Conservation (phyloP, 2,797 vertebrate species). For the Nasua narica region DNA sequence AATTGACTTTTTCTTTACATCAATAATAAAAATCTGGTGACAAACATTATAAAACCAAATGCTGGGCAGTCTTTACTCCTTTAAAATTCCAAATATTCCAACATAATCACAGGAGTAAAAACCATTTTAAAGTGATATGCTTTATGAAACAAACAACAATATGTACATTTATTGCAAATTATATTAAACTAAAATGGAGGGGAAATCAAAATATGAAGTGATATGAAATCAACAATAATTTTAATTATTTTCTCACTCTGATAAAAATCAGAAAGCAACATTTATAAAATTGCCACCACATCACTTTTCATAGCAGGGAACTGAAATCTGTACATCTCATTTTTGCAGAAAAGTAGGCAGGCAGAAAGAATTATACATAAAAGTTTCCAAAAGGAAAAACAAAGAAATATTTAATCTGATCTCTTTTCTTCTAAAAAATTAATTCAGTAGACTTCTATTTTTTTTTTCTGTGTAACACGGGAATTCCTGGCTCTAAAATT, state of each 20-base stretch:
- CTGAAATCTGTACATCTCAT: constrained; percentile 89
- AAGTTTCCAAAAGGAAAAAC: constrained; percentile 86
- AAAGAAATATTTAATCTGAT: constrained; percentile 75
- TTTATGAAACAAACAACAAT: constrained; percentile 87
- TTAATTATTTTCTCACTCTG: constrained; percentile 88
- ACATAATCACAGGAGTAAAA: constrained; percentile 85
- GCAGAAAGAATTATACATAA: constrained; percentile 88
- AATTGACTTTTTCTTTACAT: constrained; percentile 85
- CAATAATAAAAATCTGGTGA: constrained; percentile 89
- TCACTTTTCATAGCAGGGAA: constrained; percentile 87
- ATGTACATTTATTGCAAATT: constrained; percentile 91
- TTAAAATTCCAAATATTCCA: constrained; percentile 86
- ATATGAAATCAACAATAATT: constrained; percentile 83
- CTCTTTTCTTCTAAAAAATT: constrained; percentile 79
- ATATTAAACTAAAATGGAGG: constrained; percentile 87
- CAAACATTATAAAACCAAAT: constrained; percentile 88
- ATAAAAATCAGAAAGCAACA: constrained; percentile 88
- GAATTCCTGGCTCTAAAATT: constrained; percentile 81
- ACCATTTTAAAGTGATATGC: constrained; percentile 86
- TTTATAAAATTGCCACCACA: constrained; percentile 88
- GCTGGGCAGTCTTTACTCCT: constrained; percentile 84
- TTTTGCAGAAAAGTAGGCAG: constrained; percentile 88
- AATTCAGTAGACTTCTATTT: constrained; percentile 82
- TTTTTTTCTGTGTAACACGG: constrained; percentile 77
- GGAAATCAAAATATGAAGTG: constrained; percentile 85